Evolutionary conservation across 1,140 invertebrate species (phyloP), one percentile per base, ranked within the genome.

Genomic region (Listronotus bonariensis): DNA sequence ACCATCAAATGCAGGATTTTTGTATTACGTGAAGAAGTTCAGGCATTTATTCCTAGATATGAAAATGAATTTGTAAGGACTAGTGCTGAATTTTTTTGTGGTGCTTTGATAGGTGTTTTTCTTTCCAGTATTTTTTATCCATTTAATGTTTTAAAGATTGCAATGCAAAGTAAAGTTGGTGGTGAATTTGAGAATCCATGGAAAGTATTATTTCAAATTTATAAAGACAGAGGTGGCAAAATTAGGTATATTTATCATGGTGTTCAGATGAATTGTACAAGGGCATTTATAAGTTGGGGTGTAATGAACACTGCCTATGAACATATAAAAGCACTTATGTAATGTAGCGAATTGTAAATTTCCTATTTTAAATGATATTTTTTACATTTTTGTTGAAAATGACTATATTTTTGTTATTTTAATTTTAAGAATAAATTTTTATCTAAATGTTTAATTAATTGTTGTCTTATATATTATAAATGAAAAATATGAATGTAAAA

Each of bases 261-360:
- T 7, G 93, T 95, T 48, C 90, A 95, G 72, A 84, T 97, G 18
- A 99, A 99, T 81, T 97, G 92, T 75, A 92, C 92, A 17, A 84
- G 97, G 70, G 93, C 96, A 20, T 92, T 99, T 77, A 80, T 99
- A 38, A 97, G 95, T 72, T 99, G 97, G 97, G 97, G 97, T 58
- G 92, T 99, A 52, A 97, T 98, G 75, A 99, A 98, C 82, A 91
- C 93, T 5, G 90, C 94, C 6, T 98, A 97, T 82, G 95, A 97
- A 85, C 83, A 89, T 72, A 79, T 90, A 52, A 89, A 89, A 69
- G 83, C 82, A 74, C 72, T 87, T 59, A 76, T 88, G 61, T 85
- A 84, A 26, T 3, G 74, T 75, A 68, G 42, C 7, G 1, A 49
- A 54, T 15, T 60, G 48, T 9, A 7, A 52, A 58, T n/a, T 43